Conservation (phyloP, 2,113 vertebrate species). For the Pelecanus crispus region DNA sequence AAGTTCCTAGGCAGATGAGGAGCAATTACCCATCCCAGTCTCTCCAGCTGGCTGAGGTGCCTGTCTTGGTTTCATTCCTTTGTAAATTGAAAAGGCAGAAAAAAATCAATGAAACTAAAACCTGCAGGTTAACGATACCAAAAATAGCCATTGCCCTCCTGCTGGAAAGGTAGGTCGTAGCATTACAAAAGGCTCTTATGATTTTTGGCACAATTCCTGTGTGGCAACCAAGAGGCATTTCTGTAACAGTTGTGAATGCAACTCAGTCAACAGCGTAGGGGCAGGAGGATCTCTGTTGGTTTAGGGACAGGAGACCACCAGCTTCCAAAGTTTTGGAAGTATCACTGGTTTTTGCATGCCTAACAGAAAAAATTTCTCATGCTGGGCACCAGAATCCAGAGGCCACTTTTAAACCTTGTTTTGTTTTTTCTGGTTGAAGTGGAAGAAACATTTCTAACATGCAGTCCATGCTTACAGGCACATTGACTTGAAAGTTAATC, state of each 20-base stretch:
- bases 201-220: neutral
- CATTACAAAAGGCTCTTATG: neutral
- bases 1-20: neutral
- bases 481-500: slow-evolving; percentile 28
- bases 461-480: neutral
- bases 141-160: neutral
- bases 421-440: neutral
- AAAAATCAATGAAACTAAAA: neutral
- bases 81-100: neutral
- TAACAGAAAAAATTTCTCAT: neutral
- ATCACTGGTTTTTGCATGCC: neutral
- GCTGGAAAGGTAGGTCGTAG: neutral
- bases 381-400: neutral
- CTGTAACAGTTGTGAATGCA: neutral
- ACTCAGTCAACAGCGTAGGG: neutral
- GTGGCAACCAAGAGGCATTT: neutral
- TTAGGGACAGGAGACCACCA: neutral
- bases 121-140: neutral
- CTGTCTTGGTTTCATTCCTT: neutral
- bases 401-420: neutral
- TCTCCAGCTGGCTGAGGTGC: neutral
- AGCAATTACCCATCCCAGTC: neutral
- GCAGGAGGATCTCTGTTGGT: neutral
- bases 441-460: neutral
- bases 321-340: neutral